Percentiles rank a stretch among this genome's conserved stretches.
phyloP scores from a whole-genome alignment of 53 echinoderm and acorn worm species.

The Patiria pectinifera region DNA sequence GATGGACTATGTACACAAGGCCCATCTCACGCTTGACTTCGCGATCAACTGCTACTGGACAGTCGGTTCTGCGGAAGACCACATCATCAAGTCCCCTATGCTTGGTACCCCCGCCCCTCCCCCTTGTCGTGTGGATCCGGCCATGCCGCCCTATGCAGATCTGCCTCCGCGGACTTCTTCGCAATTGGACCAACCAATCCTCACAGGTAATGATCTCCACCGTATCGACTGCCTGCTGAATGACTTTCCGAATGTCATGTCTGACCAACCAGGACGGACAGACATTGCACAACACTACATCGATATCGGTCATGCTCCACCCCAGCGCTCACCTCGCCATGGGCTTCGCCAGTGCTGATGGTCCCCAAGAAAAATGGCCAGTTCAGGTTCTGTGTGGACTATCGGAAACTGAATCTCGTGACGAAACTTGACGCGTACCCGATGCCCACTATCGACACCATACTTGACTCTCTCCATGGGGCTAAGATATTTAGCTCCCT shows the following conservation, averaged over 20 bases:
- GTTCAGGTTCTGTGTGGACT: no score
- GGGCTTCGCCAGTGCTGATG: no score
- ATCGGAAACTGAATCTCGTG: no score
- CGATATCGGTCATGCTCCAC: background rate
- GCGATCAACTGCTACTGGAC: background rate
- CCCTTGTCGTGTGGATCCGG: no score
- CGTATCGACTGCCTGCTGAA: background rate
- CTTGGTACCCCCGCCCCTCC: background rate
- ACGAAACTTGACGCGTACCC: no score
- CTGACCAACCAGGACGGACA: slow-evolving; percentile 8
- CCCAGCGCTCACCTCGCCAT: background rate
- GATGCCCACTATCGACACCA: no score
- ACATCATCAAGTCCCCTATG: background rate
- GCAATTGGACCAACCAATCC: background rate
- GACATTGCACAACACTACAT: slow-evolving; percentile 25
- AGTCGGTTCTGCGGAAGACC: background rate
- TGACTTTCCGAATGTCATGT: slow-evolving; percentile 1
- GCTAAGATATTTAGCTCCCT: no score
- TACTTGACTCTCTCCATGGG: no score
- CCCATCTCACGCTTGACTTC: background rate
- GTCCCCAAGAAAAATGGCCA: no score
- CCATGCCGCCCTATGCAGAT: no score
- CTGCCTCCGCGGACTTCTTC: no score
- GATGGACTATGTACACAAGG: background rate
- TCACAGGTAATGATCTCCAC: background rate